Conservation (phyloP, 2,797 vertebrate species). For the Enteromius unitaeniatus region DNA sequence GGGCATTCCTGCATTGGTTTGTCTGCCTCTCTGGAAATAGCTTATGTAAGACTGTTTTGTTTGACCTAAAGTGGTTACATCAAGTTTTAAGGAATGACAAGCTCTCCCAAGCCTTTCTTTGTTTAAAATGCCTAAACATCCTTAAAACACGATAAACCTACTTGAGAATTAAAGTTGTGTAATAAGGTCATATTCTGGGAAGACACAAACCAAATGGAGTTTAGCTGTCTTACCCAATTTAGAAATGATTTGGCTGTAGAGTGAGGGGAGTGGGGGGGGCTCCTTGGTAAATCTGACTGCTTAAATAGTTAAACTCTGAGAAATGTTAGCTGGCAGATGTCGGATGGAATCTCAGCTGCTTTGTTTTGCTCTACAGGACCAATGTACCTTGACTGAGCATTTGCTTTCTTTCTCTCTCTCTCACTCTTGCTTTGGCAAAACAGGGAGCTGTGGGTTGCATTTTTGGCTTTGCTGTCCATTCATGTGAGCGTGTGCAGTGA, state of each 20-base stretch:
- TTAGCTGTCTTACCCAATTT: constrained; percentile 7
- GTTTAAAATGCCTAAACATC: constrained; percentile 6
- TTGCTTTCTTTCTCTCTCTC: background rate
- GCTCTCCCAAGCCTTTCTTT: background rate
- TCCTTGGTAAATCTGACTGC: background rate
- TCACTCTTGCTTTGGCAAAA: constrained; percentile 14
- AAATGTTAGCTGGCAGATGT: constrained; percentile 7
- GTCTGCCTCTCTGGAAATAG: constrained; percentile 60
- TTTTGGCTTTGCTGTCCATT: constrained; percentile 20
- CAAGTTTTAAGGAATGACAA: background rate
- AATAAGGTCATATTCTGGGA: background rate
- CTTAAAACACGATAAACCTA: constrained; percentile 13
- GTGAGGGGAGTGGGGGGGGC: background rate
- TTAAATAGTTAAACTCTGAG: background rate
- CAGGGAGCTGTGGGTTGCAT: constrained; percentile 6
- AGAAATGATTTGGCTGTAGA: background rate
- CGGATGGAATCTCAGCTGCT: constrained; percentile 32
- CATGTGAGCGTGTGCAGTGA: constrained; percentile 9
- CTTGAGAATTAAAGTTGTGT: background rate
- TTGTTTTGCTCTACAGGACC: constrained; percentile 24
- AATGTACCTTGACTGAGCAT: constrained; percentile 30
- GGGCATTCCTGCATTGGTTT: constrained; percentile 67
- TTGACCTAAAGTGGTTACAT: constrained; percentile 50
- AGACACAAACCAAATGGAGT: background rate
- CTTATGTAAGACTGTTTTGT: constrained; percentile 70